Conservation (phyloP, 2,888 invertebrate species). For the Entomobrya multifasciata region DNA sequence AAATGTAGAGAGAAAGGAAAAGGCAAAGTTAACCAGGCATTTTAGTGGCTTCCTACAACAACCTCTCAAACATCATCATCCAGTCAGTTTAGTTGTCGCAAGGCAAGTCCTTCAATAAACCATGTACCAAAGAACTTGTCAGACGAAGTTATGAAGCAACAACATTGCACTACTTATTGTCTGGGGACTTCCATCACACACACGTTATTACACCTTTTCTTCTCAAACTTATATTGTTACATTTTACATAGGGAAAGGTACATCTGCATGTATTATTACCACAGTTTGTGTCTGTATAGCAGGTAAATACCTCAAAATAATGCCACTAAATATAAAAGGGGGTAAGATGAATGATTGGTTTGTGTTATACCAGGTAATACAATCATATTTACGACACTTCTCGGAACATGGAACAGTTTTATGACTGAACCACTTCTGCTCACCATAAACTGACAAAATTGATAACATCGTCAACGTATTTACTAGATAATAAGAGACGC, state of each 20-base stretch:
- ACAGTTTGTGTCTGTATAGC: too few species aligned
- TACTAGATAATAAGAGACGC: not conserved
- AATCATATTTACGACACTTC: constrained; percentile 58
- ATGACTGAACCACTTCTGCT: constrained; percentile 53
- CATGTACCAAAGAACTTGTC: constrained; percentile 16
- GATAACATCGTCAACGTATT: constrained; percentile 22
- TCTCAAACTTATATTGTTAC: not conserved
- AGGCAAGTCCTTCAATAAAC: constrained; percentile 50
- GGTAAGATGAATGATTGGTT: constrained; percentile 48
- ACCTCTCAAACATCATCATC: constrained; percentile 64
- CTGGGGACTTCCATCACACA: constrained; percentile 16
- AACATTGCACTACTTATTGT: constrained; percentile 28
- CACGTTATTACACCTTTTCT: constrained; percentile 33
- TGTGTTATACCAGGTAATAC: constrained; percentile 49
- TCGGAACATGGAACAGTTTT: constrained; percentile 36
- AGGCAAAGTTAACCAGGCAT: constrained; percentile 49
- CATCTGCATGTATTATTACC: too few species aligned
- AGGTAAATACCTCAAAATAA: not conserved
- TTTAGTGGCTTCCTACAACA: constrained; percentile 64
- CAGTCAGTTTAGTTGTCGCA: constrained; percentile 47
- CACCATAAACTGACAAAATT: constrained; percentile 41
- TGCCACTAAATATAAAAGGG: constrained; percentile 9
- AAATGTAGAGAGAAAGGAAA: constrained; percentile 39
- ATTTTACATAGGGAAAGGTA: too few species aligned
- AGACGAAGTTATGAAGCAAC: constrained; percentile 43